Evolutionary conservation across 1,140 invertebrate species (phyloP).

Genomic region (Lutraria rhynchaena): DNA sequence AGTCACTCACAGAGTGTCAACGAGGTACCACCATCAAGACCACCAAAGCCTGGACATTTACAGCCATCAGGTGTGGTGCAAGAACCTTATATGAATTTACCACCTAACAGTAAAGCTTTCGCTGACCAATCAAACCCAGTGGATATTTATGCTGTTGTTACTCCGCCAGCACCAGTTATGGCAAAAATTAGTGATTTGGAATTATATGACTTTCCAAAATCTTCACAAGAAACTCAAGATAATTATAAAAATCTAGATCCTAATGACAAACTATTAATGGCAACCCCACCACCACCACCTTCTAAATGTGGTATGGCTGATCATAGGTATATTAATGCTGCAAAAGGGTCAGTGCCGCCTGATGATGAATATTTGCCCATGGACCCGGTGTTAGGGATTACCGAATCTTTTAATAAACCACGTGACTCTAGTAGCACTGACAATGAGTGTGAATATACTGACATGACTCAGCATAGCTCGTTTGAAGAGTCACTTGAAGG

Average conservation of each 20-base stretch:
- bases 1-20: constrained; percentile 59
- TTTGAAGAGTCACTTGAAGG: constrained; percentile 47
- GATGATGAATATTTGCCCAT: constrained; percentile 50
- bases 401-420: neutral
- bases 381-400: constrained; percentile 2
- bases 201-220: constrained; percentile 46
- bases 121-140: constrained; percentile 13
- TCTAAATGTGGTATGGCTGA: constrained; percentile 3
- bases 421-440: constrained; percentile 48
- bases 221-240: neutral
- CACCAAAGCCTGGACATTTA: constrained; percentile 62
- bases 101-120: constrained; percentile 66
- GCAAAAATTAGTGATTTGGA: constrained; percentile 15
- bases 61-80: constrained; percentile 24
- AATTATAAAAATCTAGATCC: constrained; percentile 42
- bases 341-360: neutral
- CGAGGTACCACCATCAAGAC: constrained; percentile 51
- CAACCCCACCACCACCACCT: constrained; percentile 32
- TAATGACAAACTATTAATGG: constrained; percentile 26
- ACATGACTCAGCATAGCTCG: constrained; percentile 47
- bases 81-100: constrained; percentile 75
- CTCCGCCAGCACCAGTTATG: constrained; percentile 11
- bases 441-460: constrained; percentile 55
- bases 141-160: constrained; percentile 48
- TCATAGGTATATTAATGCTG: constrained; percentile 49